Evolutionary conservation across 2,113 vertebrate genomes (phyloP).

Genomic region (Callorhinus ursinus): DNA sequence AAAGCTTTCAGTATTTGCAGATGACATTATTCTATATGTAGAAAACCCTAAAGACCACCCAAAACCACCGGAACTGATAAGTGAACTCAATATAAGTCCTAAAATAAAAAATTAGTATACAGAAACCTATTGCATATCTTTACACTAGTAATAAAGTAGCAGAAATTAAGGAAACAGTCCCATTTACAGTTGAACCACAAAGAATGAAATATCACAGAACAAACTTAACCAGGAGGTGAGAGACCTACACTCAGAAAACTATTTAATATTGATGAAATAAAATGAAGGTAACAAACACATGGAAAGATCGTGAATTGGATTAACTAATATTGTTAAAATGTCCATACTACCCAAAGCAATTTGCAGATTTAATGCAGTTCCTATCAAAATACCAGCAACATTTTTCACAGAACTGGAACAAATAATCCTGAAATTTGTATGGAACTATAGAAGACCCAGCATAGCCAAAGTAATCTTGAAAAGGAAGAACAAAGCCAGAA

Average conservation of each 20-base stretch:
- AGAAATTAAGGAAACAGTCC: background rate
- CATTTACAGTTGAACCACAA: background rate
- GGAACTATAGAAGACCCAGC: background rate
- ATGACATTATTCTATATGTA: background rate
- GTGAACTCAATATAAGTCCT: background rate
- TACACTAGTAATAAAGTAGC: background rate
- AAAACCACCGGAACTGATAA: background rate
- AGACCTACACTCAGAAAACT: background rate
- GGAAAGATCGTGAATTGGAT: background rate
- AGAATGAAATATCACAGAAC: background rate
- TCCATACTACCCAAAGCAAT: background rate
- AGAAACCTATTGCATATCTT: background rate
- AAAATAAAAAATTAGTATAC: background rate
- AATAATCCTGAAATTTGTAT: background rate
- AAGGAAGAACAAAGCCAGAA: background rate
- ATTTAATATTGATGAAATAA: background rate
- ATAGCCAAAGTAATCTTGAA: background rate
- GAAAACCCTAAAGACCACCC: background rate
- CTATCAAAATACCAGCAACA: background rate
- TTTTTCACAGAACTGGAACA: background rate
- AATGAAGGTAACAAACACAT: background rate
- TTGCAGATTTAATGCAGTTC: background rate
- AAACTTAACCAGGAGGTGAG: background rate
- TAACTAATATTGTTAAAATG: background rate
- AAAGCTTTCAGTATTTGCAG: background rate